Evolutionary conservation across 2,113 vertebrate genomes (phyloP).

Genomic region (Megaceryle torquata): DNA sequence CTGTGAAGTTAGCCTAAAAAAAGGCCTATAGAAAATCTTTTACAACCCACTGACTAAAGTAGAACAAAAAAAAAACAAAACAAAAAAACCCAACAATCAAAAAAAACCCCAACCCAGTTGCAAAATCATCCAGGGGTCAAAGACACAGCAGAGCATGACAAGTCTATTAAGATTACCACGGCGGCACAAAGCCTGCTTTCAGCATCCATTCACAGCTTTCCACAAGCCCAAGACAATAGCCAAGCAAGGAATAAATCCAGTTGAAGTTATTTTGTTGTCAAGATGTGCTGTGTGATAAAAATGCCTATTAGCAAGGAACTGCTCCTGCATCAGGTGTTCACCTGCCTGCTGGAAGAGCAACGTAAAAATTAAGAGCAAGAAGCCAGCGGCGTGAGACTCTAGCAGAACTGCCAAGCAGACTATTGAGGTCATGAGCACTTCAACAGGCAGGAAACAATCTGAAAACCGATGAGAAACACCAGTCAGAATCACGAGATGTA

Average conservation of each 20-base stretch:
- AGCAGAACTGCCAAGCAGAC: not conserved
- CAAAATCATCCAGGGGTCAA: not conserved
- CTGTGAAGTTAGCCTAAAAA: not conserved
- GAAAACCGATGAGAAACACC: not conserved
- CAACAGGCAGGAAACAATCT: not conserved
- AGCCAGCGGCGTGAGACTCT: not conserved
- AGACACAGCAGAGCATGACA: not conserved
- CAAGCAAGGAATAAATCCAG: not conserved
- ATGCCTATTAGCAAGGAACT: not conserved
- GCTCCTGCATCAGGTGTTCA: not conserved
- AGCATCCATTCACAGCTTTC: not conserved
- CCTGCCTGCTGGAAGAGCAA: not conserved
- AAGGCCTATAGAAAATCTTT: not conserved
- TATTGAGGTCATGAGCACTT: not conserved
- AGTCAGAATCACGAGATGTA: not conserved
- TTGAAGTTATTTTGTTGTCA: not conserved
- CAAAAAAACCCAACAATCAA: too few relatives aligned
- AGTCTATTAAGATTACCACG: not conserved
- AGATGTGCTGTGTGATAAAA: not conserved
- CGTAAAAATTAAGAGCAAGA: not conserved
- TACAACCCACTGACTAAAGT: not conserved
- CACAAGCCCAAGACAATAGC: not conserved
- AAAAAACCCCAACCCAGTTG: not conserved
- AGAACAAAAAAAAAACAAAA: not conserved
- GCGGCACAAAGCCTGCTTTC: not conserved